Evolutionary conservation across 2,888 invertebrate genomes (phyloP), one percentile per base, ranked within the genome.

Genomic region (Tachina lurida): DNA sequence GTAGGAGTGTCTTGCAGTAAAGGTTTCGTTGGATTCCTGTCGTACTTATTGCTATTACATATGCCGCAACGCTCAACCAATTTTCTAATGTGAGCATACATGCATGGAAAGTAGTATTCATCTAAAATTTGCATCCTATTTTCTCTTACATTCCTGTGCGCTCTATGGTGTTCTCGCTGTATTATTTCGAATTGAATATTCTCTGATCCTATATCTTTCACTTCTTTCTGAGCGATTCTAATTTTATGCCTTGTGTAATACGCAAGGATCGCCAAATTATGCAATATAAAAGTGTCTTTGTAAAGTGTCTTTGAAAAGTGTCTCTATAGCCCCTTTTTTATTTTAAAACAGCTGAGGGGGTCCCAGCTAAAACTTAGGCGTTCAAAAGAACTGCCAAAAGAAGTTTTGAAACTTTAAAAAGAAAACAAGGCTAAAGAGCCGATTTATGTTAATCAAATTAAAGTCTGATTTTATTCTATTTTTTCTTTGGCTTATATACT

Each of bases 31-130:
- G 74, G 78, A 12, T 84, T 70, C 15, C 79, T 74, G 39, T 86
- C 84, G n/a, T 78, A 84, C 3, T 75, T 81, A 3, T 82, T 87
- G 1, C 15, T 12, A 3, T 62, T 49, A 58, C 78, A 82, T 31
- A 31, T 31, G 31, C 13, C 31, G 2, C 8, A 2, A 41, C 41
- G 15, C 31, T 7, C 8, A 13, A 12, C 31, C 15, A 12, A 85
- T 58, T 54, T 49, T 22, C 56, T 67, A 1, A 80, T 67, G n/a
- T 12, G 39, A 0, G 54, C 60, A 9, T 41, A 43, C 76, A 76
- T 45, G 4, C 63, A 19, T 41, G 41, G 60, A 10, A 60, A 41
- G n/a, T 60, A 60, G 31, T 15, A 67, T 67, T 67, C 22, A 15
- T 49, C 67, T 2, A 67, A 31, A 47, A 65, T 43, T 5, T 22